Evolutionary conservation across 2,797 vertebrate species (phyloP).

Genomic region (Kryptopterus vitreolus): DNA sequence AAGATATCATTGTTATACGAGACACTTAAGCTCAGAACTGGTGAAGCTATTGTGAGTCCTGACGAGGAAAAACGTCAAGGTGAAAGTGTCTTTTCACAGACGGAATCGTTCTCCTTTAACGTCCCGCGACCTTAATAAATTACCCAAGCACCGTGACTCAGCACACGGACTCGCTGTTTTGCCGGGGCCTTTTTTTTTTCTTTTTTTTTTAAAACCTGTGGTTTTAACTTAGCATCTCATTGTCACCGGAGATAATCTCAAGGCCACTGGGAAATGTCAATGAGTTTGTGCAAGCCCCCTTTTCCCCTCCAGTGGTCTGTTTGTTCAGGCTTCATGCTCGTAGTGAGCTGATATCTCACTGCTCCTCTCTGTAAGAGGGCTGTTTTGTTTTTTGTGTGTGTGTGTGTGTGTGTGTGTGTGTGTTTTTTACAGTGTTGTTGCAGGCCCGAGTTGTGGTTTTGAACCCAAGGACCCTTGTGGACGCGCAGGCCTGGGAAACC

Average conservation of each 20-base stretch:
- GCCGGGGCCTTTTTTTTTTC: neutral
- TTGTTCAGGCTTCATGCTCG: conserved; percentile 46
- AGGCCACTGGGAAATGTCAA: conserved; percentile 31
- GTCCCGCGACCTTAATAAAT: conserved; percentile 3
- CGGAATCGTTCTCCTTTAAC: conserved; percentile 18
- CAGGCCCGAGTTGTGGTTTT: conserved; percentile 51
- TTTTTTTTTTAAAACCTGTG: neutral
- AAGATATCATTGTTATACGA: conserved; percentile 22
- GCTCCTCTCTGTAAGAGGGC: conserved; percentile 42
- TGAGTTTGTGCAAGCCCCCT: conserved; percentile 36
- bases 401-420: no score
- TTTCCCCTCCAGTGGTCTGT: conserved; percentile 39
- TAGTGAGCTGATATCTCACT: conserved; percentile 43
- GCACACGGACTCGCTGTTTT: neutral
- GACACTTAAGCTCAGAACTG: neutral
- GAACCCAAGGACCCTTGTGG: conserved; percentile 58
- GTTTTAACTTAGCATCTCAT: conserved; percentile 20
- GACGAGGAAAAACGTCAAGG: conserved; percentile 29
- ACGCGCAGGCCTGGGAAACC: conserved; percentile 55
- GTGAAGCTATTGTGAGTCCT: conserved; percentile 3
- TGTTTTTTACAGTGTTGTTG: conserved; percentile 52
- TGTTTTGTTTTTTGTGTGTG: no score
- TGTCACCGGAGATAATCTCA: conserved; percentile 23
- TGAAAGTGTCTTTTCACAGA: conserved; percentile 18
- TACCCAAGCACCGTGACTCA: neutral